Evolutionary conservation across 2,113 vertebrate genomes (phyloP).

Genomic region (Amia ocellicauda): DNA sequence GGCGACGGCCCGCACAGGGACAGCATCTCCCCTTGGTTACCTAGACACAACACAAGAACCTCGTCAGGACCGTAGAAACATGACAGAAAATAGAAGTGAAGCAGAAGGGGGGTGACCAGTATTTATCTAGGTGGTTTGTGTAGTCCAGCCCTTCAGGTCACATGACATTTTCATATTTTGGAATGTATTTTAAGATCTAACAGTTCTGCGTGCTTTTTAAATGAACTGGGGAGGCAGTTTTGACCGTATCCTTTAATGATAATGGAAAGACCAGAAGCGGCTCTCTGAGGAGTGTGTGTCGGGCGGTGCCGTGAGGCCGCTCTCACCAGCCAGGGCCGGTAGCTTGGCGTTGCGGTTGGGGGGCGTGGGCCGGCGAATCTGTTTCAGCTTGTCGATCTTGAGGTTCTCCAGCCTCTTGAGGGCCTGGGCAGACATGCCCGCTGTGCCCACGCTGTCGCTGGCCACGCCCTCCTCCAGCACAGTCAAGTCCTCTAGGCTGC

Average conservation of each 20-base stretch:
- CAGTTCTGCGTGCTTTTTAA: neutral
- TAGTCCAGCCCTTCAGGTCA: too few species aligned
- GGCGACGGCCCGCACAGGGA: conserved; percentile 59
- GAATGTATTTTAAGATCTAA: neutral
- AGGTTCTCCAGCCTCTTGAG: conserved; percentile 88
- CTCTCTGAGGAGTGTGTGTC: too few species aligned
- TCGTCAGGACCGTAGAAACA: too few species aligned
- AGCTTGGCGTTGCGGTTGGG: conserved; percentile 73
- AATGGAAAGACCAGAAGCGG: too few species aligned
- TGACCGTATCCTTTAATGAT: too few species aligned
- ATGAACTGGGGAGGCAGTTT: neutral
- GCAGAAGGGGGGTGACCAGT: neutral
- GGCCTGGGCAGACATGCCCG: conserved; percentile 76
- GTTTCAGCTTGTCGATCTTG: conserved; percentile 89
- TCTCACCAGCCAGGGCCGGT: conserved; percentile 78
- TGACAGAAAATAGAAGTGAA: neutral
- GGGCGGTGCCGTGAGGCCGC: too few species aligned
- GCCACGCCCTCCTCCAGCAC: conserved; percentile 76
- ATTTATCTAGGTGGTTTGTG: too few species aligned
- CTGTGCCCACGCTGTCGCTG: conserved; percentile 54
- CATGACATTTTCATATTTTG: too few species aligned
- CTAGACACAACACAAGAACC: conserved; percentile 24
- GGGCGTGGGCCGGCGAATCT: conserved; percentile 73
- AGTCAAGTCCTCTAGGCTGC: conserved; percentile 91
- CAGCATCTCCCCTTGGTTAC: conserved; percentile 53